Base-by-base conservation (phyloP, 2,797 vertebrate species). In the Eulemur rubriventer region DNA sequence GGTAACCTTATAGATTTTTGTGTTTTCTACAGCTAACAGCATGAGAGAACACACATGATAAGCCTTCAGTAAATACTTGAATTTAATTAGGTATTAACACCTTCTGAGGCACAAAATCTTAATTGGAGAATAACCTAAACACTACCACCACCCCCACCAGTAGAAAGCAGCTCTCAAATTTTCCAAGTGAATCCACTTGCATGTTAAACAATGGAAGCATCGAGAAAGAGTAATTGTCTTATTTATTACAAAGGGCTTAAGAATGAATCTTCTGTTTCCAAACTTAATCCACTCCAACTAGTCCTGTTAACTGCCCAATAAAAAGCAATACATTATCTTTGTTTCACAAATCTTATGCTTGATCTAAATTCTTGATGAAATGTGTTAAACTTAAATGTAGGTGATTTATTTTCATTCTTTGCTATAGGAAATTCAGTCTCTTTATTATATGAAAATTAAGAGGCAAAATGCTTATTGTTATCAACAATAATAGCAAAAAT, bases 261-360 rank as follows among this genome's bases (percentile, higher is more conserved):
- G 87, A 97, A 96, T 73, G 70, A 57, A 59, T 91, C 83, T 95
- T 97, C 63, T 96, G 95, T 96, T 96, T 59, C 38, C 57, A 94
- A 87, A 97, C 83, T 97, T 89, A 95, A 97, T 96, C 82, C 95
- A 97, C 94, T 97, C 91, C 95, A 97, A 89, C 59, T 33, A 95
- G 91, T 80, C 52, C 91, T 87, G 48, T 76, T 95, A 91, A 87
- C 67, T 89, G 89, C 52, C 78, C 59, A 59, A 81, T 57, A 69
- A 97, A 90, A 93, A 0, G 1, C 72, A 75, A 79, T 14, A 30
- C 48, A 20, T 67, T 93, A 61, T 38, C 55, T 90, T 70, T 72
- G 41, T 52, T 75, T 96, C 91, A 65, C 70, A 81, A 61, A 82
- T 73, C 81, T 92, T 83, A 89, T 63, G 35, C 48, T 59, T 92